A percentile compares a stretch with the other conserved stretches of the same genome.
Conservation (phyloP, 2,113 vertebrate genomes). For the Centropus bengalensis region DNA sequence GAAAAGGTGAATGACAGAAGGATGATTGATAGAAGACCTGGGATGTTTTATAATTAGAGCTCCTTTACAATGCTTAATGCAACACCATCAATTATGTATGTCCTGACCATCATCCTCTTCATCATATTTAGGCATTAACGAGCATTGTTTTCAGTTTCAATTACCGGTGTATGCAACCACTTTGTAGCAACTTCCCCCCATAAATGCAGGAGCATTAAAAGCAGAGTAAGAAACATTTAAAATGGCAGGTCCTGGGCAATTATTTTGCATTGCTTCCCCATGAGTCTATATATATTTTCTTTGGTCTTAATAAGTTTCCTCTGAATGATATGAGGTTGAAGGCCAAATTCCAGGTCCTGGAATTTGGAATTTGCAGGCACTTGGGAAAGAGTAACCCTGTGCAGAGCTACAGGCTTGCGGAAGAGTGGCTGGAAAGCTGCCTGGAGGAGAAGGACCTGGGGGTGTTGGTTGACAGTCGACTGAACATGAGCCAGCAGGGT, state of each 20-base stretch:
- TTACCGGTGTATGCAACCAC: neutral
- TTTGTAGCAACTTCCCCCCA: neutral
- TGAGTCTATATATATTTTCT: conserved; percentile 18
- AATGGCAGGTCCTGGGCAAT: neutral
- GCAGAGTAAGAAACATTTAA: neutral
- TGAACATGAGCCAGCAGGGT: too few species aligned
- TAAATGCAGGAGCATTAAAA: neutral
- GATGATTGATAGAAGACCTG: conserved; percentile 32
- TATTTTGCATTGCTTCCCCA: neutral
- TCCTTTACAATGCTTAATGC: conserved; percentile 17
- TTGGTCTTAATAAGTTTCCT: conserved; percentile 10
- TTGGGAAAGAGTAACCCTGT: too few species aligned
- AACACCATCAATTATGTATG: conserved; percentile 2
- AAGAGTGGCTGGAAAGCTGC: too few species aligned
- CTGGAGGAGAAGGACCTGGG: too few species aligned
- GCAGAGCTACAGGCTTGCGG: too few species aligned
- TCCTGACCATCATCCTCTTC: neutral
- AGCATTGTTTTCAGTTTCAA: neutral
- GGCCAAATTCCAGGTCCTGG: too few species aligned
- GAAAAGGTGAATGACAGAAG: conserved; percentile 5
- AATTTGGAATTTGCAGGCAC: too few species aligned
- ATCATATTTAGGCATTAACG: conserved; percentile 33
- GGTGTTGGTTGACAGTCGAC: too few species aligned
- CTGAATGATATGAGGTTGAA: neutral
- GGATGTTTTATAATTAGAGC: conserved; percentile 39